These are phyloP conservation scores for Allophyes oxyacanthae DNA, from an alignment of 2,888 invertebrate species.

Conservation along the genomic window DNA sequence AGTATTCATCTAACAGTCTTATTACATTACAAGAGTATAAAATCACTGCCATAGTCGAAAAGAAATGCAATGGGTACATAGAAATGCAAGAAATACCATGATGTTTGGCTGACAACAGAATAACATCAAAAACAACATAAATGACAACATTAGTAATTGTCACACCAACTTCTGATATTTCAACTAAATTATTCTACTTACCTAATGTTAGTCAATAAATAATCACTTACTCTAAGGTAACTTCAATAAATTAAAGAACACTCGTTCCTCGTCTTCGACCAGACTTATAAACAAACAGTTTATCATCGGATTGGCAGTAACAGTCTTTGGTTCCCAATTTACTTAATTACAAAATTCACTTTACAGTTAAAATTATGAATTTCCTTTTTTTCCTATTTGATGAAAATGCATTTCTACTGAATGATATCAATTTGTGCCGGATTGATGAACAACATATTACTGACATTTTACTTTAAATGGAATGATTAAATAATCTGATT, in stretches of 20 bases:
- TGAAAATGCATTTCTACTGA: constrained; percentile 79
- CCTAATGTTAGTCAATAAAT: constrained; percentile 85
- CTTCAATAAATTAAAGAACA: constrained; percentile 85
- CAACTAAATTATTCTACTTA: constrained; percentile 71
- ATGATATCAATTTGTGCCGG: constrained; percentile 80
- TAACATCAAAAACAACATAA: constrained; percentile 56
- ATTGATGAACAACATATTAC: constrained; percentile 71
- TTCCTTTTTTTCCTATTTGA: constrained; percentile 84
- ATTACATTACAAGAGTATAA: constrained; percentile 87
- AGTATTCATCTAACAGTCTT: constrained; percentile 88
- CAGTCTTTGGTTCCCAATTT: constrained; percentile 87
- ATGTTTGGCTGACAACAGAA: constrained; percentile 56
- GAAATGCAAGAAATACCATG: constrained; percentile 70
- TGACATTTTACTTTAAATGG: constrained; percentile 58
- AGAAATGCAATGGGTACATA: constrained; percentile 83
- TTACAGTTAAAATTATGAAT: constrained; percentile 49
- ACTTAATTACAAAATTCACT: constrained; percentile 71
- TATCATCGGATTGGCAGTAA: constrained; percentile 71
- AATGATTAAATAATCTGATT: constrained; percentile 44
- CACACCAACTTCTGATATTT: constrained; percentile 59
- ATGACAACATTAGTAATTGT: constrained; percentile 45
- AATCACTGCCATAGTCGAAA: constrained; percentile 74
- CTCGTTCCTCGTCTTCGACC: constrained; percentile 67
- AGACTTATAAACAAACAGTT: constrained; percentile 65
- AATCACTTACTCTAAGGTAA: constrained; percentile 86